Evolutionary conservation across 2,113 vertebrate genomes (phyloP), one percentile per base, ranked within the genome.

Genomic region (Saccopteryx leptura): DNA sequence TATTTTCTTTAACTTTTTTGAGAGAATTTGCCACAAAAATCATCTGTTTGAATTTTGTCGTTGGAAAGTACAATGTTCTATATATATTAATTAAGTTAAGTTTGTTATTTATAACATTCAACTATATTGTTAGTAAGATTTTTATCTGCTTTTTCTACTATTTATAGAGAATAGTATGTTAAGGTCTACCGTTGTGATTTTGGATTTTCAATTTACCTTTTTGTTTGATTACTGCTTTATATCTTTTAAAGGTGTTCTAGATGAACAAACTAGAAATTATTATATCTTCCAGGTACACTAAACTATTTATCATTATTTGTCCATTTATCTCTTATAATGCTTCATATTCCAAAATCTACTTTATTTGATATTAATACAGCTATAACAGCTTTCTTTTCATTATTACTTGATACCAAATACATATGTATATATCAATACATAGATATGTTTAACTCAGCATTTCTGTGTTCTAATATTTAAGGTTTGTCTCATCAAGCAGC

Each of bases 381-480:
- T 83, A 50, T 26, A 75, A 58, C 24, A 74, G 14, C 48, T 46
- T 75, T 21, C n/a, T 33, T 83, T 74, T 83, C n/a, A 81, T 54
- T 81, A 79, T 19, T 10, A 26, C 12, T 90, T 24, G 6, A 31
- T 54, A 31, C 21, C 46, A 75, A 26, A 17, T 91, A 39, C 52
- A 68, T 79, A 50, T 69, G 33, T 66, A 17, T 69, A 17, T 90
- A n/a, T 82, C 15, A 68, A 7, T 61, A 39, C 19, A 19, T 83
- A 65, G 50, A 3, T 10, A 66, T 52, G 39, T 28, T 71, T 90
- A 56, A 50, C 39, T 80, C 14, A 72, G 24, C 2, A 72, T 72
- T 65, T 65, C n/a, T 85, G 17, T 85, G 18, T 74, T 94, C 82
- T 81, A 69, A 24, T 94, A 50, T 87, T 87, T 58, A 61, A 81